These are phyloP conservation scores for Enteromius unitaeniatus DNA, from an alignment of 2,797 vertebrate genomes.

Conservation along the genomic window DNA sequence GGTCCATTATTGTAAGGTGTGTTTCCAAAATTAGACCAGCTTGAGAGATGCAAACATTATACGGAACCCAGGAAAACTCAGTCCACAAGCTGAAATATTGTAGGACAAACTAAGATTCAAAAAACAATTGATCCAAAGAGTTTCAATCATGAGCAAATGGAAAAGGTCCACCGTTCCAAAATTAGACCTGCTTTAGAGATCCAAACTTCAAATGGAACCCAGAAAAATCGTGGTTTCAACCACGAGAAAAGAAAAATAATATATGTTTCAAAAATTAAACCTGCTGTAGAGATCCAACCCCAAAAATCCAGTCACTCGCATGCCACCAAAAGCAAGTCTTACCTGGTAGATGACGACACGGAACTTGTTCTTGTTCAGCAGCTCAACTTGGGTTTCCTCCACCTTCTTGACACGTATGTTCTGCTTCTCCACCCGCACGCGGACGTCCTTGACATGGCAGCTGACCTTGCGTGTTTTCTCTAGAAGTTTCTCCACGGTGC, in stretches of 20 bases:
- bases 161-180: no score
- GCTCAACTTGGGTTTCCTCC: constrained; percentile 91
- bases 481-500: constrained; percentile 86
- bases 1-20: neutral
- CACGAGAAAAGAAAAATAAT: neutral
- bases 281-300: neutral
- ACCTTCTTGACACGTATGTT: constrained; percentile 88
- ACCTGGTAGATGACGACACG: constrained; percentile 97
- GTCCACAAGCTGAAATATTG: neutral
- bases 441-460: constrained; percentile 92
- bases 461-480: constrained; percentile 95
- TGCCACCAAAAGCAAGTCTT: constrained; percentile 57
- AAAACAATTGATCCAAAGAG: neutral
- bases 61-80: neutral
- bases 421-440: constrained; percentile 92
- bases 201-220: no score
- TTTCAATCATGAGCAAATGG: no score
- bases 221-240: neutral
- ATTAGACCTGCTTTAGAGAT: no score
- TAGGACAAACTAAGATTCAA: neutral
- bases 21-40: neutral
- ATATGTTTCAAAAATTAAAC: neutral
- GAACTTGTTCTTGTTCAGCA: constrained; percentile 97
- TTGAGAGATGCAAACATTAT: neutral
- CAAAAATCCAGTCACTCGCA: constrained; percentile 52